Percentiles rank a stretch among this genome's conserved stretches.
Conservation (phyloP, 2,113 vertebrate genomes). For the Motacilla alba region DNA sequence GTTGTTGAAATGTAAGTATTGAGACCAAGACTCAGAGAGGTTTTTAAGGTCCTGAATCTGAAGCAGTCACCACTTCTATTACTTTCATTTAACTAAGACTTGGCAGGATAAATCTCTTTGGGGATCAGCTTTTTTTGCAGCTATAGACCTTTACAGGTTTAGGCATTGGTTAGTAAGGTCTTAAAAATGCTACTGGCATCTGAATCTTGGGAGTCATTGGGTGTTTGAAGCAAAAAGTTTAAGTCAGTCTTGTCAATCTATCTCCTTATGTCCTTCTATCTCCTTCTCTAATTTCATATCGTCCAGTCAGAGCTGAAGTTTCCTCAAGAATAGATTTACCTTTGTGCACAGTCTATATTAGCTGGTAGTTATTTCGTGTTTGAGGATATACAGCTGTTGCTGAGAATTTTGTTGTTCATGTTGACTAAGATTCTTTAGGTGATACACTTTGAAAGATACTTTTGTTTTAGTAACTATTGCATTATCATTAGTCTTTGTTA, state of each 20-base stretch:
- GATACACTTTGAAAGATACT: background rate
- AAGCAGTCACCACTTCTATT: background rate
- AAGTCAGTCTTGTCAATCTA: conserved; percentile 23
- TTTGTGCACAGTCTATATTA: background rate
- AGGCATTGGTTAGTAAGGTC: background rate
- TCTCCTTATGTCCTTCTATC: background rate
- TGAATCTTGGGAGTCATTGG: conserved; percentile 10
- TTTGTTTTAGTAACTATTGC: background rate
- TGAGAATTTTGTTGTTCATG: background rate
- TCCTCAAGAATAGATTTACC: background rate
- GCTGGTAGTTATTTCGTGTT: background rate
- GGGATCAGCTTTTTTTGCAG: conserved; percentile 2
- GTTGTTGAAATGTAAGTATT: background rate
- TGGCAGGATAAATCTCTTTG: background rate
- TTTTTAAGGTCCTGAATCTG: background rate
- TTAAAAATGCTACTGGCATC: conserved; percentile 10
- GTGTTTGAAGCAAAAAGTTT: conserved; percentile 19
- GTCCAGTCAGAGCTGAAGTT: background rate
- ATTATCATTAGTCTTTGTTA: background rate
- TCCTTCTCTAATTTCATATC: conserved; percentile 17
- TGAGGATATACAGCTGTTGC: background rate
- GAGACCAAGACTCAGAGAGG: background rate
- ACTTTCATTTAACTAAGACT: conserved; percentile 27
- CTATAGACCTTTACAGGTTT: conserved; percentile 1
- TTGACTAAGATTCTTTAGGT: background rate